phyloP scores from a whole-genome alignment of 2,113 vertebrate genomes.

The Ariopsis seemanni region DNA sequence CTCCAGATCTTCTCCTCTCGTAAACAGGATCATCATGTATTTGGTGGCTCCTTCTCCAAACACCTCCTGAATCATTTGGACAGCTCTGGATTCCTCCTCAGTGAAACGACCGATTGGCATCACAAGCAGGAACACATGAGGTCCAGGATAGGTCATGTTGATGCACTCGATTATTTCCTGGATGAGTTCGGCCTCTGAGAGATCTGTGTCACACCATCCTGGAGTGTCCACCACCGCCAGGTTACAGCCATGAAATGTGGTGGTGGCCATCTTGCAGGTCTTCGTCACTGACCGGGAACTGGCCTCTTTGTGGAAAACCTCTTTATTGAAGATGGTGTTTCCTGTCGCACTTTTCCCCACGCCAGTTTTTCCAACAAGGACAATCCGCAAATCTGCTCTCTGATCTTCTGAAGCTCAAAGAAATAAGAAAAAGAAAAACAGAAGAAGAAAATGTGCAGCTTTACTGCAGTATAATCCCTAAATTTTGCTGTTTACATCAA shows the following conservation, averaged over 20 bases:
- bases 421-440: background rate
- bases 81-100: background rate
- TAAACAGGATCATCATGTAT: slow-evolving; percentile 35
- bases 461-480: background rate
- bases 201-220: slow-evolving; percentile 39
- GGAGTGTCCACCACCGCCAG: slow-evolving; percentile 44
- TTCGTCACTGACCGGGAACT: slow-evolving; percentile 10
- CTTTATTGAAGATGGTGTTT: slow-evolving; percentile 1
- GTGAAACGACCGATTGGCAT: slow-evolving; percentile 8
- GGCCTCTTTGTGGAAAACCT: slow-evolving; percentile 4
- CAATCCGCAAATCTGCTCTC: background rate
- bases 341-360: slow-evolving; percentile 3
- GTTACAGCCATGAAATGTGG: background rate
- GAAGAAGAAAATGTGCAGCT: background rate
- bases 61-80: slow-evolving; percentile 25
- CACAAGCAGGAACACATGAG: slow-evolving; percentile 32
- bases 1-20: slow-evolving; percentile 30
- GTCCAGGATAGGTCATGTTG: slow-evolving; percentile 29
- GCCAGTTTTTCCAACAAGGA: background rate
- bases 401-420: background rate
- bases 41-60: slow-evolving; percentile 21
- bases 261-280: background rate
- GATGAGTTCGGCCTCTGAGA: background rate
- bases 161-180: slow-evolving; percentile 26
- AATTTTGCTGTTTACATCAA: background rate